phyloP scores from a whole-genome alignment of 2,113 vertebrate genomes.

The Chaetodon auriga region DNA sequence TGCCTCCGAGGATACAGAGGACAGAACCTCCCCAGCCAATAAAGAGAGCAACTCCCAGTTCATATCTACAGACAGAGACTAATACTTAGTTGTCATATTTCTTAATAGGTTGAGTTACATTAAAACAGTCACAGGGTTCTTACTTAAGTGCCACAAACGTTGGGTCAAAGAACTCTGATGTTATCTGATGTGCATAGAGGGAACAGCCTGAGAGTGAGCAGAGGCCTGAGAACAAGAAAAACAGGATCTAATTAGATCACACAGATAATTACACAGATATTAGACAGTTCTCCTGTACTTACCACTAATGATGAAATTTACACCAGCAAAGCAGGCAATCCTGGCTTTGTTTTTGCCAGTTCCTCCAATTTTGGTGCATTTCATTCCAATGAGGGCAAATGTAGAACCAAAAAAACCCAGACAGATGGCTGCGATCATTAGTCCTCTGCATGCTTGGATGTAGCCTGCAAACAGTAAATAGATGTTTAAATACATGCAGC shows the following conservation, averaged over 20 bases:
- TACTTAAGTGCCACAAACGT: conserved; percentile 94
- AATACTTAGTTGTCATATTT: not conserved
- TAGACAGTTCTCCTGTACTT: conserved; percentile 52
- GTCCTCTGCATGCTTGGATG: conserved; percentile 94
- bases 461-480: conserved; percentile 85
- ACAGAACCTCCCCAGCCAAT: conserved; percentile 87
- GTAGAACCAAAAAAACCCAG: conserved; percentile 92
- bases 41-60: conserved; percentile 86
- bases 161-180: conserved; percentile 96
- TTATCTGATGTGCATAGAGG: conserved; percentile 95
- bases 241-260: not conserved
- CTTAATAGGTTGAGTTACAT: not conserved
- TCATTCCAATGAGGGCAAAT: conserved; percentile 95
- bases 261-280: conserved; percentile 7
- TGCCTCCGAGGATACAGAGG: conserved; percentile 84
- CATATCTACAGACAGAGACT: conserved; percentile 78
- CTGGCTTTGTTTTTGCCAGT: conserved; percentile 91
- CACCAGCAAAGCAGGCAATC: conserved; percentile 90
- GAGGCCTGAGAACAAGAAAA: conserved; percentile 84
- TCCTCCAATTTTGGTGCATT: conserved; percentile 96
- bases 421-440: conserved; percentile 94
- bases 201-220: conserved; percentile 94
- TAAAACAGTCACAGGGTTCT: conserved; percentile 66
- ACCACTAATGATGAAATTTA: conserved; percentile 93
- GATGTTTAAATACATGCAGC: not conserved